Conservation (phyloP, 2,113 vertebrate genomes). For the Sminthopsis crassicaudata region DNA sequence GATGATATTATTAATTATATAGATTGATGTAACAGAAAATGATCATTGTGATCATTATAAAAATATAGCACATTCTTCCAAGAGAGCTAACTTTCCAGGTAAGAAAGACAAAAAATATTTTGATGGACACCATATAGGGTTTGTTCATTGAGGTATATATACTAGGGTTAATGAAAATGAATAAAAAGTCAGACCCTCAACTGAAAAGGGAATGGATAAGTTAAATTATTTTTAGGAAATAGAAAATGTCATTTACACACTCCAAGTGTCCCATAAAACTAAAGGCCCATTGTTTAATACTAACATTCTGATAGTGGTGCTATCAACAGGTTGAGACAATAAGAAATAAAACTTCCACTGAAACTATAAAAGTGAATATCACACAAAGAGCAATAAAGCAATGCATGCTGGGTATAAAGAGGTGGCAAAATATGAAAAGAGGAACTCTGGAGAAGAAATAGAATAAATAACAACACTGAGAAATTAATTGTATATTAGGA, state of each 20-base stretch:
- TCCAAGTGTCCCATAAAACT: neutral
- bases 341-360: too few species aligned
- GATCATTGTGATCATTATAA: neutral
- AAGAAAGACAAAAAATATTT: neutral
- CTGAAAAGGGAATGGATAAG: neutral
- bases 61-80: neutral
- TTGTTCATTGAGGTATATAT: neutral
- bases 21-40: neutral
- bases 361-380: too few species aligned
- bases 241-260: too few species aligned
- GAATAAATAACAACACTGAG: too few species aligned
- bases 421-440: too few species aligned
- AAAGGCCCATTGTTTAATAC: neutral
- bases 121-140: neutral
- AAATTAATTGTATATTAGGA: too few species aligned
- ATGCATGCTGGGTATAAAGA: too few species aligned
- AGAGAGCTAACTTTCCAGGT: neutral
- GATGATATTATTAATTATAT: neutral
- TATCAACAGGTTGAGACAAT: too few species aligned
- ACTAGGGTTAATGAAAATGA: neutral
- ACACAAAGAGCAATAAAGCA: too few species aligned
- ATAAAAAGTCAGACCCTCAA: neutral
- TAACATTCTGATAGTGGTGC: too few species aligned
- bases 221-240: neutral
- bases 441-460: too few species aligned